Evolutionary conservation across 2,888 invertebrate genomes (phyloP), one percentile per base, ranked within the genome.

Genomic region (Spodoptera exigua): DNA sequence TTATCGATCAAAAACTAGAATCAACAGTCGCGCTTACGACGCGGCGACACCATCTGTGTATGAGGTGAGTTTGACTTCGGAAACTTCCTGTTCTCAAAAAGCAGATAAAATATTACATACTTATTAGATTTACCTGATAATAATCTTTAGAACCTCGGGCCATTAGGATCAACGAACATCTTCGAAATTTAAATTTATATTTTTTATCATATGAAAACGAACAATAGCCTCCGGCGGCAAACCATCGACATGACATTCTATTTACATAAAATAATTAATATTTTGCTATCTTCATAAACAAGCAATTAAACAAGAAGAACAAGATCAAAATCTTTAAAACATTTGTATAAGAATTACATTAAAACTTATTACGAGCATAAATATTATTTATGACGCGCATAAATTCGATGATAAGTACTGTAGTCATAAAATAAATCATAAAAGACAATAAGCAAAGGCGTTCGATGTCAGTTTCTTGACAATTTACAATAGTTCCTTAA

Each of bases 341-440:
- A 69, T 61, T 63, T 77, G 52, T 70, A 61, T 63, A 55, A 62
- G 46, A 65, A 69, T 46, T 70, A 65, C 53, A 48, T 46, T 61
- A 67, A 54, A 71, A 49, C 63, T 58, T 71, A 72, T 69, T 70
- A 70, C 49, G 41, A 51, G 59, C 74, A 76, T 80, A 78, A 80
- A 83, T 75, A 64, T 68, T 66, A 76, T 83, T 83, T 83, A 84
- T 71, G 78, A 80, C 57, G 56, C 67, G 67, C 74, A 79, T 80
- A 80, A 83, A 81, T 80, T 76, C 60, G 67, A 76, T 79, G 70
- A 69, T 79, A 83, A 82, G 75, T 75, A 70, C 64, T 72, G 27
- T 17, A 61, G 67, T 69, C 66, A 78, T 85, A 80, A 85, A 85
- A 88, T 87, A 87, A 87, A 86, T 87, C 83, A 74, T 61, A 53